Conservation (phyloP, 1,140 invertebrate species). For the Bilobella aurantiaca region DNA sequence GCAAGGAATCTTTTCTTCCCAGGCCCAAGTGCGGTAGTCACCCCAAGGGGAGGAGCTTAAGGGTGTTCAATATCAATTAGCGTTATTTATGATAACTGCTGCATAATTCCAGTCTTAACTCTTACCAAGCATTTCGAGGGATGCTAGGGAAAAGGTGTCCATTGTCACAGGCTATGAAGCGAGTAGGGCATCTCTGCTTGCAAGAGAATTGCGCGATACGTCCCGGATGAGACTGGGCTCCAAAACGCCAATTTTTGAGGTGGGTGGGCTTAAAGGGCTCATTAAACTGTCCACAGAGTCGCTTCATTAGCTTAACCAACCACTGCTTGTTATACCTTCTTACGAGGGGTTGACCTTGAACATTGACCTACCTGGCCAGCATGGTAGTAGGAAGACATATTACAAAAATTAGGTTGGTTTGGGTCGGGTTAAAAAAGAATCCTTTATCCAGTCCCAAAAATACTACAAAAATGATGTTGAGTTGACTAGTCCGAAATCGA, state of each 20-base stretch:
- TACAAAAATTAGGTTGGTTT: background rate
- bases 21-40: slow-evolving; percentile 20
- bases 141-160: slow-evolving; percentile 17
- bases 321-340: background rate
- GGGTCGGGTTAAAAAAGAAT: background rate
- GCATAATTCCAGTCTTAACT: too few relatives aligned
- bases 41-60: slow-evolving; percentile 25
- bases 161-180: slow-evolving; percentile 21
- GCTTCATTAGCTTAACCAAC: background rate
- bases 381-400: slow-evolving; percentile 11
- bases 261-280: slow-evolving; percentile 12
- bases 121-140: slow-evolving; percentile 7
- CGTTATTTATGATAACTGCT: too few relatives aligned
- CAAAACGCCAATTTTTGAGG: slow-evolving; percentile 12
- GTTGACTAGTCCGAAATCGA: background rate
- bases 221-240: slow-evolving; percentile 10
- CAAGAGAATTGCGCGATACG: background rate
- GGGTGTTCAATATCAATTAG: too few relatives aligned
- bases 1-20: slow-evolving; percentile 13
- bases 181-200: slow-evolving; percentile 1
- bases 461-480: background rate
- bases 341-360: background rate
- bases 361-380: slow-evolving; percentile 7
- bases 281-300: slow-evolving; percentile 18
- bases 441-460: background rate